Evolutionary conservation across 2,113 vertebrate species (phyloP).

Genomic region (Carettochelys insculpta): DNA sequence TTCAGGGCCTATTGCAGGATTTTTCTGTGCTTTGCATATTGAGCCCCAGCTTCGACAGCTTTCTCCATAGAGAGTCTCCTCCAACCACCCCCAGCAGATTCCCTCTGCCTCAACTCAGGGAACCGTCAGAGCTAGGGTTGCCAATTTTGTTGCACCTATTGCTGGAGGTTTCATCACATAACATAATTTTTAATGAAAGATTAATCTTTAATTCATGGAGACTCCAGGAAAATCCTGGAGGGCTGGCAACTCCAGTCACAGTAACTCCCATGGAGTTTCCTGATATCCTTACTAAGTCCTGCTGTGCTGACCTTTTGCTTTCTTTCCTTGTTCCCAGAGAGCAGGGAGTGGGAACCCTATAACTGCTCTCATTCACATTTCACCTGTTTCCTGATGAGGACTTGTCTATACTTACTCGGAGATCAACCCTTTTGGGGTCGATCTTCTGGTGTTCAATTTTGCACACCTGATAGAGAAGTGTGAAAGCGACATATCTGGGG

Average conservation of each 20-base stretch:
- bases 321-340: neutral
- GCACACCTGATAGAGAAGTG: no score
- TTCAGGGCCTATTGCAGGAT: neutral
- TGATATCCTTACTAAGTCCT: neutral
- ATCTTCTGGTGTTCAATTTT: no score
- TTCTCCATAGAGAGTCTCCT: neutral
- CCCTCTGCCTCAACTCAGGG: neutral
- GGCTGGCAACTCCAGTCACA: neutral
- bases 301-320: neutral
- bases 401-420: no score
- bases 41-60: neutral
- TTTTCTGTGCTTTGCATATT: neutral
- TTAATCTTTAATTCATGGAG: neutral
- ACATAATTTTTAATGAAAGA: neutral
- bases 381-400: neutral
- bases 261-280: neutral
- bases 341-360: neutral
- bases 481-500: no score
- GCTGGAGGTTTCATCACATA: neutral
- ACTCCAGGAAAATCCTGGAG: neutral
- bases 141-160: neutral
- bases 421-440: no score
- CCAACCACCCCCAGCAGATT: neutral
- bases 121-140: neutral
- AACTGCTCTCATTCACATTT: neutral